Evolutionary conservation across 2,888 invertebrate genomes (phyloP).

Genomic region (Trissolcus japonicus): DNA sequence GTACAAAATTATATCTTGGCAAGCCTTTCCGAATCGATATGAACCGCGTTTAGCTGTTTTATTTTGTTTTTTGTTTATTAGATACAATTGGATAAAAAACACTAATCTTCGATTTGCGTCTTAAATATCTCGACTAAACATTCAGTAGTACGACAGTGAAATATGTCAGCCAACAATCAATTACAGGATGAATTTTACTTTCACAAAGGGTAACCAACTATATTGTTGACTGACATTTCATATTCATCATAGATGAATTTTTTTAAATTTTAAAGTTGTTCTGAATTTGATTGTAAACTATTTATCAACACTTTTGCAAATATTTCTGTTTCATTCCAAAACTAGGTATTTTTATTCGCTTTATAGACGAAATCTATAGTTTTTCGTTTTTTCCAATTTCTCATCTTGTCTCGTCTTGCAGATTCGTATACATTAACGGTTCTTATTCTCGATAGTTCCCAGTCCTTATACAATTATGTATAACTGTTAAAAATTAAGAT

Average conservation of each 20-base stretch:
- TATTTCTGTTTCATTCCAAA: slow-evolving; percentile 11
- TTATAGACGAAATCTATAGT: slow-evolving; percentile 7
- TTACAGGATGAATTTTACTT: too few relatives aligned
- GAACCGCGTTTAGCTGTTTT: too few relatives aligned
- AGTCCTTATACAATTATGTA: neutral
- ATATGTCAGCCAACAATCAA: too few relatives aligned
- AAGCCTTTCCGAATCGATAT: too few relatives aligned
- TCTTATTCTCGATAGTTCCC: slow-evolving; percentile 17
- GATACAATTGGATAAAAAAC: too few relatives aligned
- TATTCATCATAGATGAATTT: neutral
- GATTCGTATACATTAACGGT: slow-evolving; percentile 18
- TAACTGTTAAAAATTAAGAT: neutral
- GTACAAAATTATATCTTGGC: too few relatives aligned
- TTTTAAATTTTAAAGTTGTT: slow-evolving; percentile 8
- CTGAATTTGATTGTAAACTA: slow-evolving; percentile 6
- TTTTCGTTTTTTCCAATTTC: slow-evolving; percentile 26
- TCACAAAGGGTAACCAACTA: neutral
- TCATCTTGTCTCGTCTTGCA: slow-evolving; percentile 58
- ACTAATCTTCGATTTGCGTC: too few relatives aligned
- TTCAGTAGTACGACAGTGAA: too few relatives aligned
- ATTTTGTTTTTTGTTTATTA: too few relatives aligned
- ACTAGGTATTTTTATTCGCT: slow-evolving; percentile 22
- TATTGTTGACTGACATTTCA: neutral
- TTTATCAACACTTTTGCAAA: slow-evolving; percentile 37
- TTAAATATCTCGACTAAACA: too few relatives aligned